phyloP scores from a whole-genome alignment of 2,113 vertebrate species.

The Ailuropoda melanoleuca region DNA sequence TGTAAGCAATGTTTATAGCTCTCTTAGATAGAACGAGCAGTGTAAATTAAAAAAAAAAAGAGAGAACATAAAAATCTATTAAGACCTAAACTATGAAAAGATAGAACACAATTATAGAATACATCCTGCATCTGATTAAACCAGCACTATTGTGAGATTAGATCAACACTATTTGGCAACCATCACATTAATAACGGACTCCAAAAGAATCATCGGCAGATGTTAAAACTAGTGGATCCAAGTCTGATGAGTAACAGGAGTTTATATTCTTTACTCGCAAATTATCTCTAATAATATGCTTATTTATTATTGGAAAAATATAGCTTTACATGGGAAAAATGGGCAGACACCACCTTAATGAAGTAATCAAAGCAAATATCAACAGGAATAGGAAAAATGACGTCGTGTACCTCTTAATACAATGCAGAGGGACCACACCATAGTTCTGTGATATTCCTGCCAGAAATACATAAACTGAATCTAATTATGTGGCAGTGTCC shows the following conservation, averaged over 20 bases:
- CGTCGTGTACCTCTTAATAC: rapidly evolving
- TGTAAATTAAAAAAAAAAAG: background rate
- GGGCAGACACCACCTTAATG: background rate
- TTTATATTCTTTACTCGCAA: background rate
- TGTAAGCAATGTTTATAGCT: background rate
- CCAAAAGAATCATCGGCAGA: conserved; percentile 2
- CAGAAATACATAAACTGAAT: background rate
- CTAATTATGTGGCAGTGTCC: background rate
- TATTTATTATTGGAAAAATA: background rate
- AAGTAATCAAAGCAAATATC: background rate
- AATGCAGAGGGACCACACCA: background rate
- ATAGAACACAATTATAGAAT: conserved; percentile 33
- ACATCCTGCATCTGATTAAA: conserved; percentile 44
- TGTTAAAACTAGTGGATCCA: background rate
- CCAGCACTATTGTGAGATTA: background rate
- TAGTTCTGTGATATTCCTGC: background rate
- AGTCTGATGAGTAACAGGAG: background rate
- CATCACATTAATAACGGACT: background rate
- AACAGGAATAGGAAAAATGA: background rate
- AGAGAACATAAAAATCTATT: background rate
- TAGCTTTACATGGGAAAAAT: background rate
- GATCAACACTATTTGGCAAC: background rate
- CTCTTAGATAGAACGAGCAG: background rate
- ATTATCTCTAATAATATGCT: background rate
- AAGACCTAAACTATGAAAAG: background rate